Conservation (phyloP, 2,113 vertebrate species). For the Esox niger region DNA sequence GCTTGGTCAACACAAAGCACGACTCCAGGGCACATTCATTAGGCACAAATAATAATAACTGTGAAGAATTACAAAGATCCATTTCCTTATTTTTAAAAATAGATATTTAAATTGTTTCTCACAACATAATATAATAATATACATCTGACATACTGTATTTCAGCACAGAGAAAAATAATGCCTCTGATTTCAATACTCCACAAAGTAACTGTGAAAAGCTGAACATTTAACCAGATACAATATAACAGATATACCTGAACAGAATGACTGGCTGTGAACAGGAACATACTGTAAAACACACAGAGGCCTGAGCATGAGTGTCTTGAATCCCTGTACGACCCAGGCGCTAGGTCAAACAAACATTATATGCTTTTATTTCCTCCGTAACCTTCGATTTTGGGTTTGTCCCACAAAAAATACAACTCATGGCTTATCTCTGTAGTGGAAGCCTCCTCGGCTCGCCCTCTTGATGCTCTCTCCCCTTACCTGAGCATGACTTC, state of each 20-base stretch:
- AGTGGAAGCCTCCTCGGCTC: too few species aligned
- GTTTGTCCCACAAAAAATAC: too few species aligned
- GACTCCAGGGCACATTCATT: slow-evolving; percentile 50
- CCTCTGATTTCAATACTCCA: not conserved
- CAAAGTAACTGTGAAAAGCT: not conserved
- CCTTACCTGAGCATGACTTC: too few species aligned
- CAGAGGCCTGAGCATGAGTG: too few species aligned
- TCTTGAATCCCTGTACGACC: too few species aligned
- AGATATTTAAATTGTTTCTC: slow-evolving; percentile 80
- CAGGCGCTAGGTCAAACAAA: too few species aligned
- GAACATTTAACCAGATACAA: not conserved
- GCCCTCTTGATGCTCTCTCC: too few species aligned
- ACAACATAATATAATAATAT: slow-evolving; percentile 69
- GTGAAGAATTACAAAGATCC: slow-evolving; percentile 54
- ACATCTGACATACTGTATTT: slow-evolving; percentile 72
- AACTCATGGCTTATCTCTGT: too few species aligned
- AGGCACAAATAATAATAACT: slow-evolving; percentile 48
- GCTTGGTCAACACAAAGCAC: slow-evolving; percentile 46
- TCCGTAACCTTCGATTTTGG: too few species aligned
- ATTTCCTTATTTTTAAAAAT: slow-evolving; percentile 73
- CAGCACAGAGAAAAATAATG: slow-evolving; percentile 40
- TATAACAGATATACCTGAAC: not conserved
- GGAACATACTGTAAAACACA: not conserved
- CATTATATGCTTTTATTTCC: too few species aligned
- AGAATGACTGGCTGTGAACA: not conserved